Evolutionary conservation across 2,113 vertebrate genomes (phyloP).

Genomic region (Sardina pilchardus): DNA sequence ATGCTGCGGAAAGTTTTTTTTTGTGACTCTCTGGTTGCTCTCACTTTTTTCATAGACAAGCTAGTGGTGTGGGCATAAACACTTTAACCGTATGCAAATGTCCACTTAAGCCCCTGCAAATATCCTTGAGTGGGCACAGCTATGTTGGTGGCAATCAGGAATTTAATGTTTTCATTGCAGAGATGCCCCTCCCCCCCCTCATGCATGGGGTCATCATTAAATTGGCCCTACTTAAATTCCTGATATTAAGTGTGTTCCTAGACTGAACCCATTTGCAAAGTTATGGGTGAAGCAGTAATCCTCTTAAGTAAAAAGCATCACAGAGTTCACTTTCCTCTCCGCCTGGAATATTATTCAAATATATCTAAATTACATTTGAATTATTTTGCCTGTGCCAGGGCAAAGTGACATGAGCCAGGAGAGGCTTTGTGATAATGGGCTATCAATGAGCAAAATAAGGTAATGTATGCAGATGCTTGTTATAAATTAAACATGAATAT

Average conservation of each 20-base stretch:
- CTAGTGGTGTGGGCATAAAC: neutral
- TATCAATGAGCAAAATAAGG: neutral
- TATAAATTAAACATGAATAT: slow-evolving; percentile 15
- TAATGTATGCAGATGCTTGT: neutral
- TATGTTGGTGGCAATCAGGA: neutral
- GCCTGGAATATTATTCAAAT: slow-evolving; percentile 14
- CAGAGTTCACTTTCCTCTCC: slow-evolving; percentile 3
- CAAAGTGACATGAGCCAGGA: slow-evolving; percentile 3
- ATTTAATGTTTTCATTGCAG: neutral
- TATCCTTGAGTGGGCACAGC: neutral
- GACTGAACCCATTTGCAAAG: neutral
- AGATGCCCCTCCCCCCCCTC: neutral
- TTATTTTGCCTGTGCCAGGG: neutral
- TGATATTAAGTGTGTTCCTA: neutral
- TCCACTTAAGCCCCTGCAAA: neutral
- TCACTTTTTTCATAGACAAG: neutral
- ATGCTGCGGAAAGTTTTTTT: neutral
- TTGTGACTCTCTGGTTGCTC: neutral
- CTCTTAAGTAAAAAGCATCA: slow-evolving; percentile 8
- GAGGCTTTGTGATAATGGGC: neutral
- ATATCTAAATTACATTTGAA: slow-evolving; percentile 16
- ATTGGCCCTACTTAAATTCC: neutral
- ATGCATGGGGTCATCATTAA: neutral
- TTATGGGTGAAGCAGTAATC: neutral
- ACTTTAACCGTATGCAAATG: neutral